Evolutionary conservation across 2,797 vertebrate genomes (phyloP), one percentile per base, ranked within the genome.

Genomic region (Crocidura indochinensis): DNA sequence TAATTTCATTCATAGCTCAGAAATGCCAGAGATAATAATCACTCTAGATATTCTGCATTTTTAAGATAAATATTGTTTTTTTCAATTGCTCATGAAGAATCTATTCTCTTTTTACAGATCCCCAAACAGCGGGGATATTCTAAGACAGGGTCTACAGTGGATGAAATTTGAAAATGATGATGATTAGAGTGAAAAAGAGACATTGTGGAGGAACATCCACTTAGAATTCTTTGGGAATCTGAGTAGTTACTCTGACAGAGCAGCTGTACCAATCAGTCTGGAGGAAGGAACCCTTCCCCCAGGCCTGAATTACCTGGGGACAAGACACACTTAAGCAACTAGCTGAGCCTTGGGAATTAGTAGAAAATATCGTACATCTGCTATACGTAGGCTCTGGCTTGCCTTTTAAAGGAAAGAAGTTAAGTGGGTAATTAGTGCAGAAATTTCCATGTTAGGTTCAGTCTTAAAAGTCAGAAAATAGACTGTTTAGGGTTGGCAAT

Each of bases 251-350:
- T 90, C 95, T 96, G 79, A 93, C 95, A 65, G 95, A 87, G 69
- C 93, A 95, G 92, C 93, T 94, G 88, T 73, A 97, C 87, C 94
- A 62, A 91, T 92, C 96, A 97, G 91, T 97, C 96, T 96, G 95
- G 64, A 88, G 49, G 91, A 89, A 95, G 88, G 77, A 92, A 85
- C 91, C 94, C 96, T 86, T 92, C 96, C 95, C 92, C 94, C 90
- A 89, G 60, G 82, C 89, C 94, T 94, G 93, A 97, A 90, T 94
- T 94, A 94, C 80, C 82, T 95, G 96, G 88, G 94, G 95, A 90
- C 65, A 53, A 91, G 93, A 86, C 75, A 84, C 88, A 65, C 71
- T 91, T 26, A 84, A 82, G 90, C 87, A 95, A 76, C 84, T 83
- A 92, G 46, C 93, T 91, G 31, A 77, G 62, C 87, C 88, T 92